These are phyloP conservation scores for Harpalus rubripes DNA, from an alignment of 2,888 invertebrate genomes.

Conservation along the genomic window DNA sequence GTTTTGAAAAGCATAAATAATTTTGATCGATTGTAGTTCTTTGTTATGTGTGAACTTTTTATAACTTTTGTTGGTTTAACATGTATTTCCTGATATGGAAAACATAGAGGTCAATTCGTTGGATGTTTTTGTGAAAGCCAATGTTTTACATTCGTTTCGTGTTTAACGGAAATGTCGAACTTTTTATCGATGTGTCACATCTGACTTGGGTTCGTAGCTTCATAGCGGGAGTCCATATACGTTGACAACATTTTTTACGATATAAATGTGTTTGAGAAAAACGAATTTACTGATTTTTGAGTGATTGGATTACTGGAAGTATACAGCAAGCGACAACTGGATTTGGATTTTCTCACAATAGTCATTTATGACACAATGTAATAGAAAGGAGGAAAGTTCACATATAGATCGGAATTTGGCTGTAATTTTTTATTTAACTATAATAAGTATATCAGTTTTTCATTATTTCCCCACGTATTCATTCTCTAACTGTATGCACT, in stretches of 20 bases:
- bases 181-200: slow-evolving; percentile 34
- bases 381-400: too few relatives aligned
- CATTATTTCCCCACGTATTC: too few relatives aligned
- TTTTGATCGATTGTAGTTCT: slow-evolving; percentile 19
- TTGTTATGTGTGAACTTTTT: slow-evolving; percentile 24
- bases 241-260: slow-evolving; percentile 9
- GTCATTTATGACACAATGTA: too few relatives aligned
- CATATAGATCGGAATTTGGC: too few relatives aligned
- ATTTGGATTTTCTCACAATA: too few relatives aligned
- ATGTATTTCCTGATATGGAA: slow-evolving; percentile 29
- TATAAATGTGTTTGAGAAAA: not conserved
- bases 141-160: slow-evolving; percentile 42
- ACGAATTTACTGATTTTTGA: not conserved
- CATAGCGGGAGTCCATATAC: not conserved
- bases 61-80: slow-evolving; percentile 34
- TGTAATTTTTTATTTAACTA: too few relatives aligned
- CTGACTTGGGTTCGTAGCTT: slow-evolving; percentile 12
- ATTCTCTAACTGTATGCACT: too few relatives aligned
- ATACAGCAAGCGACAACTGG: not conserved
- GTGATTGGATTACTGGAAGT: not conserved
- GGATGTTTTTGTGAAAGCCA: not conserved
- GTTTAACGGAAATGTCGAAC: slow-evolving; percentile 40
- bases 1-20: not conserved
- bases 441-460: too few relatives aligned
- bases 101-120: slow-evolving; percentile 37